phyloP scores from a whole-genome alignment of 2,888 invertebrate species.

The Seladonia tumulorum region DNA sequence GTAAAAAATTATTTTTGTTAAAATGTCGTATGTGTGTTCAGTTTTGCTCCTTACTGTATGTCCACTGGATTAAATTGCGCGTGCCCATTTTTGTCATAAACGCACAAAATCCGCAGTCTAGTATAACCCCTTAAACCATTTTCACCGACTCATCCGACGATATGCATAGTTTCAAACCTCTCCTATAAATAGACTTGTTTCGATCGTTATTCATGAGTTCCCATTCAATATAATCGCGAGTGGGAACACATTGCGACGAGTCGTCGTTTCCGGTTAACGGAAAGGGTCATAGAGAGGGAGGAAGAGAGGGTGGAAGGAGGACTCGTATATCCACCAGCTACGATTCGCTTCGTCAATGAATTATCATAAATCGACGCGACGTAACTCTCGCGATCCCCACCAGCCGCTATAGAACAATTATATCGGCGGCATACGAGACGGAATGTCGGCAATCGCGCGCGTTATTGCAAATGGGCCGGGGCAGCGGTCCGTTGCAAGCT shows the following conservation, averaged over 20 bases:
- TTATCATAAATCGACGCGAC: conserved; percentile 39
- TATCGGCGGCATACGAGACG: conserved; percentile 28
- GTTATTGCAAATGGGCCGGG: conserved; percentile 46
- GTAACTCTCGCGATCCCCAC: conserved; percentile 19
- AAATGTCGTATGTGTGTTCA: no score
- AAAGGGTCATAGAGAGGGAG: not conserved
- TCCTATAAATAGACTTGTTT: not conserved
- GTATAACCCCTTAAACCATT: not conserved
- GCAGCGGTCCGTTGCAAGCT: conserved; percentile 6
- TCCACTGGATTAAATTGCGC: no score
- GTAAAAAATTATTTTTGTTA: no score
- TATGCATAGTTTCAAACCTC: not conserved
- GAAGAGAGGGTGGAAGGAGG: not conserved
- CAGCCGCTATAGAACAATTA: conserved; percentile 32
- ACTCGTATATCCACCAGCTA: not conserved
- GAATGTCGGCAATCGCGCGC: conserved; percentile 37
- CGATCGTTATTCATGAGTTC: not conserved
- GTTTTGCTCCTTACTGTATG: no score
- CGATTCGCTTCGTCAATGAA: conserved; percentile 14
- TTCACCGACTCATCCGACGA: not conserved
- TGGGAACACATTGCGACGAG: not conserved
- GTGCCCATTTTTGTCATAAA: no score
- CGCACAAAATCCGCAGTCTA: no score
- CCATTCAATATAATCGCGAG: not conserved
- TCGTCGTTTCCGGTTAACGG: conserved; percentile 37